These are phyloP conservation scores for Crotalus helleri DNA, from an alignment of 2,113 vertebrate genomes.

Conservation along the genomic window DNA sequence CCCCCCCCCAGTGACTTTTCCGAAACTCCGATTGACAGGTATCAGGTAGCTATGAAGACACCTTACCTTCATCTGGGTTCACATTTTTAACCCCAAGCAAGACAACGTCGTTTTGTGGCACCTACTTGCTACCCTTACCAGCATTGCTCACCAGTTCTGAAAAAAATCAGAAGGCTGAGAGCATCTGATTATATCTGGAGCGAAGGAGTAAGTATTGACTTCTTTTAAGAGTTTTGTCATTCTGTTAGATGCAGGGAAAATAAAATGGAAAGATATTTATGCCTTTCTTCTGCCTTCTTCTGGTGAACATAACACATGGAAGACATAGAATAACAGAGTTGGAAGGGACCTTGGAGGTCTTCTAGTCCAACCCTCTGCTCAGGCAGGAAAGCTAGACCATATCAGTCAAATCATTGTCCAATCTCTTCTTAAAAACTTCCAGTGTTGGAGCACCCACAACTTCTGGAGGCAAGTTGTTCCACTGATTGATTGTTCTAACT, in stretches of 20 bases:
- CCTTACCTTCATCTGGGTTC: not conserved
- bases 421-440: too few species aligned
- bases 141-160: not conserved
- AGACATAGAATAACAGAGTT: too few species aligned
- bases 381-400: too few species aligned
- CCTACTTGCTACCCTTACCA: not conserved
- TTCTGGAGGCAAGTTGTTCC: too few species aligned
- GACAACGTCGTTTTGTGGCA: not conserved
- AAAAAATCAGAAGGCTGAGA: not conserved
- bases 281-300: not conserved
- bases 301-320: too few species aligned
- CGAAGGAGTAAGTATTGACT: not conserved
- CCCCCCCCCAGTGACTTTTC: not conserved
- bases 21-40: slow-evolving; percentile 5
- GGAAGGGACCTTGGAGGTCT: too few species aligned
- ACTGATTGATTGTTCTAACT: too few species aligned
- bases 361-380: too few species aligned
- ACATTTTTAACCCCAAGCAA: accelerated
- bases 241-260: not conserved
- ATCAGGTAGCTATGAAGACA: not conserved
- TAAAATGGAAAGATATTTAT: not conserved
- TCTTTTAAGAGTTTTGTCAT: not conserved
- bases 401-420: too few species aligned
- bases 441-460: too few species aligned
- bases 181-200: not conserved